Evolutionary conservation across 2,888 invertebrate genomes (phyloP), one percentile per base, ranked within the genome.

Genomic region (Sisyra terminalis): DNA sequence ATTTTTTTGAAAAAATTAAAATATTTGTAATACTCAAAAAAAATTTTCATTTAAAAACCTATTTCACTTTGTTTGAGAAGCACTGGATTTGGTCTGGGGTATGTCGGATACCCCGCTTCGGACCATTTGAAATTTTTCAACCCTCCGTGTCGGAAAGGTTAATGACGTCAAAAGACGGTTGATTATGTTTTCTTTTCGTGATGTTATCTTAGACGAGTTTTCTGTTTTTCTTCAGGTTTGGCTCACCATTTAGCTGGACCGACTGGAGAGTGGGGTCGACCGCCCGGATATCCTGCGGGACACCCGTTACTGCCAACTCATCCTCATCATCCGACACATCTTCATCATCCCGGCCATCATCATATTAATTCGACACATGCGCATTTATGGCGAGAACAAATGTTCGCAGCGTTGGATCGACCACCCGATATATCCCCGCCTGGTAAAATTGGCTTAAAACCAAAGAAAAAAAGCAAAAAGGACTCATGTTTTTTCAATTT

Each of bases 191-290:
- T 24, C 24, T 24, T 24, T 24, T 24, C 24, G 24, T 24, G 24
- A 3, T 24, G 24, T 24, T 24, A 24, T 24, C 24, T 24, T 24
- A 24, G 24, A 5, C 5, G 24, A 24, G 24, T 24, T 24, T 24
- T 24, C 24, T 41, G 3, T 36, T 35, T 42, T 47, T 48, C 48
- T 40, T 35, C 62, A 82, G 82, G 82, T 49, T 78, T 82, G 53
- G 81, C 81, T 1, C 82, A 82, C 54, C 82, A 81, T 57, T 56
- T 81, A 47, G 78, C 78, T 6, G 78, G 78, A 3, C 63, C 80
- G 49, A 79, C 78, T 8, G 73, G 75, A 49, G 43, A 43, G 37
- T 43, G 53, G 18, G 53, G 52, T 15, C 45, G 47, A 39, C 46
- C 46, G 43, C 47, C 66, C 56, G 2, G 48, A 67, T 45, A 43